A percentile compares a stretch with the other conserved stretches of the same genome.
Conservation (phyloP, 30 jellyfish, hydroid and myxozoan species). For the Cassiopea andromeda region DNA sequence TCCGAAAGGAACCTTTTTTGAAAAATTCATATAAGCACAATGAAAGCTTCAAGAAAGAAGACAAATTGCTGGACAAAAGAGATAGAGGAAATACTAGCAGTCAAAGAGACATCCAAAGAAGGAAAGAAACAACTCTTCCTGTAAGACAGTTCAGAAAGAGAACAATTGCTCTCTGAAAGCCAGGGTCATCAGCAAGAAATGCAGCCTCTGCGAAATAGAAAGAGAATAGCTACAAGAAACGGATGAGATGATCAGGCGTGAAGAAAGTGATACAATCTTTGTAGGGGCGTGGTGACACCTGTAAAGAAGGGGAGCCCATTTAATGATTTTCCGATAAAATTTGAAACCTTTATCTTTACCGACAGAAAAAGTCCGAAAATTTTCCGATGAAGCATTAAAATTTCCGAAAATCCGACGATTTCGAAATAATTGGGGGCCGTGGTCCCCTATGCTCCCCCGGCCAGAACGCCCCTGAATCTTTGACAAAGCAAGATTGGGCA, state of each 20-base stretch:
- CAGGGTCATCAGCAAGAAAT: background rate
- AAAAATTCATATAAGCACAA: background rate
- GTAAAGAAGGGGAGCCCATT: too few species aligned
- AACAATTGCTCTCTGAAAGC: background rate
- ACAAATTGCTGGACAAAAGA: background rate
- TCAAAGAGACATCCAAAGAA: background rate
- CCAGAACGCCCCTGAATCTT: too few species aligned
- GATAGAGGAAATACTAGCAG: background rate
- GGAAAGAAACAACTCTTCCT: background rate
- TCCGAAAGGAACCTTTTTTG: background rate
- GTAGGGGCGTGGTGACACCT: too few species aligned
- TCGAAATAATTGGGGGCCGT: too few species aligned
- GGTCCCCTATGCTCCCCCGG: too few species aligned
- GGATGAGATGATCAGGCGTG: slow-evolving; percentile 12
- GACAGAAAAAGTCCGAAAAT: too few species aligned
- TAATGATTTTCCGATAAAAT: too few species aligned
- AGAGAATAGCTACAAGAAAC: background rate
- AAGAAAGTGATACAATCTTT: background rate
- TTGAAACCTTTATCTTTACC: too few species aligned
- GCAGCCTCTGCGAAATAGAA: slow-evolving; percentile 16
- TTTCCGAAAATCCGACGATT: too few species aligned
- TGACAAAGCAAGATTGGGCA: background rate
- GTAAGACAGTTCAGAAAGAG: background rate
- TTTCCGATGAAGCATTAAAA: too few species aligned
- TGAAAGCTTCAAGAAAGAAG: background rate